phyloP scores from a whole-genome alignment of 30 jellyfish, hydroid and myxozoan genomes.

The Cassiopea andromeda region DNA sequence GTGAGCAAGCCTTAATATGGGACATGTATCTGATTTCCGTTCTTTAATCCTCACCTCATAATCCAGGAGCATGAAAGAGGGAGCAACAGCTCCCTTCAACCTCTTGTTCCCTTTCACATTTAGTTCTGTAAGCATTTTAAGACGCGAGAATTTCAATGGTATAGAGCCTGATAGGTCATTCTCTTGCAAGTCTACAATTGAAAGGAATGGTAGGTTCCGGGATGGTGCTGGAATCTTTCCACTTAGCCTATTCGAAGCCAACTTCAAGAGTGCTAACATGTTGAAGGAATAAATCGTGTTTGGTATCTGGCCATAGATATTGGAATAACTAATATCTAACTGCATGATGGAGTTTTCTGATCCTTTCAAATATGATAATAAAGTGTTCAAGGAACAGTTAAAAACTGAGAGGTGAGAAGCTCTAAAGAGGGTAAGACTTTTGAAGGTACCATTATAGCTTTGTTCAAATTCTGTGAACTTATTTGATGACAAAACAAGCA shows the following conservation, averaged over 20 bases:
- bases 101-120: constrained; percentile 25
- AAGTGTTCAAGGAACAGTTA: neutral
- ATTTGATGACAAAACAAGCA: constrained; percentile 41
- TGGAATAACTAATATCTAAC: constrained; percentile 47
- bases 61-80: constrained; percentile 34
- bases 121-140: constrained; percentile 37
- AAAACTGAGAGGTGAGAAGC: constrained; percentile 21
- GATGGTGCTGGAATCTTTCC: constrained; percentile 37
- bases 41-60: constrained; percentile 19
- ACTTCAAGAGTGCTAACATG: constrained; percentile 22
- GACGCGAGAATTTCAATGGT: constrained; percentile 48
- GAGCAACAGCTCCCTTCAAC: constrained; percentile 27
- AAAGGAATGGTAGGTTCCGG: constrained; percentile 41
- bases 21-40: constrained; percentile 29
- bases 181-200: constrained; percentile 30
- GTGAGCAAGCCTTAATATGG: constrained; percentile 44
- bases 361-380: constrained; percentile 2
- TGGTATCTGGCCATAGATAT: constrained; percentile 39
- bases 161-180: constrained; percentile 48
- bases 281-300: constrained; percentile 16
- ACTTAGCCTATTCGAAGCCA: constrained; percentile 30
- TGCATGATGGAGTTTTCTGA: constrained; percentile 28
- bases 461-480: constrained; percentile 34
- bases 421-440: constrained; percentile 16
- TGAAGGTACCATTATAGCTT: neutral